A percentile compares a stretch with the other conserved stretches of the same genome.
These are phyloP conservation scores for Gracilinanus agilis DNA, from an alignment of 2,113 vertebrate genomes.

Conservation along the genomic window DNA sequence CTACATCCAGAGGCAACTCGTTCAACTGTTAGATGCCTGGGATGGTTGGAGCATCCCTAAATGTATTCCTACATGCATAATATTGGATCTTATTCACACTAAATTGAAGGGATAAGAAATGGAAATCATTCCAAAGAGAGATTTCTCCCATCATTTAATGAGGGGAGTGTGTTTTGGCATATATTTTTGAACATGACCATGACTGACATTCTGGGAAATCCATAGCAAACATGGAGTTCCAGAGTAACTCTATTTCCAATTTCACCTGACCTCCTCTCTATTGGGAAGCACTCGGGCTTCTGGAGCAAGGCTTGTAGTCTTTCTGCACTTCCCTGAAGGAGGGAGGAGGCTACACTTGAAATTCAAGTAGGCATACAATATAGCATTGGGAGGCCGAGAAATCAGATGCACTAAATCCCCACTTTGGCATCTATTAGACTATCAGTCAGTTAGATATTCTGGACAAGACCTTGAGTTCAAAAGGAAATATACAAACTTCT, in stretches of 20 bases:
- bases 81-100: neutral
- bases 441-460: neutral
- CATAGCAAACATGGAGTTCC: neutral
- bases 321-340: neutral
- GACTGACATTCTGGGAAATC: neutral
- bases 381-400: neutral
- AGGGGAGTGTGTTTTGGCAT: slow-evolving; percentile 8
- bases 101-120: neutral
- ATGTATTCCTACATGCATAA: neutral
- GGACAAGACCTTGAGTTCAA: neutral
- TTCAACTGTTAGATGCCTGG: neutral
- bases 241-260: neutral
- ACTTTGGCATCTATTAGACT: neutral
- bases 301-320: neutral
- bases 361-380: neutral
- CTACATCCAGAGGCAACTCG: neutral
- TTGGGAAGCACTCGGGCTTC: neutral
- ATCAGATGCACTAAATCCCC: neutral
- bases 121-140: neutral
- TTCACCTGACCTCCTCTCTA: neutral
- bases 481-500: neutral
- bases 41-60: neutral
- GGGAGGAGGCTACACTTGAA: neutral
- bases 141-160: neutral
- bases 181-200: slow-evolving; percentile 1